Conservation (phyloP, 2,797 vertebrate species). For the Sebastolobus altivelis region DNA sequence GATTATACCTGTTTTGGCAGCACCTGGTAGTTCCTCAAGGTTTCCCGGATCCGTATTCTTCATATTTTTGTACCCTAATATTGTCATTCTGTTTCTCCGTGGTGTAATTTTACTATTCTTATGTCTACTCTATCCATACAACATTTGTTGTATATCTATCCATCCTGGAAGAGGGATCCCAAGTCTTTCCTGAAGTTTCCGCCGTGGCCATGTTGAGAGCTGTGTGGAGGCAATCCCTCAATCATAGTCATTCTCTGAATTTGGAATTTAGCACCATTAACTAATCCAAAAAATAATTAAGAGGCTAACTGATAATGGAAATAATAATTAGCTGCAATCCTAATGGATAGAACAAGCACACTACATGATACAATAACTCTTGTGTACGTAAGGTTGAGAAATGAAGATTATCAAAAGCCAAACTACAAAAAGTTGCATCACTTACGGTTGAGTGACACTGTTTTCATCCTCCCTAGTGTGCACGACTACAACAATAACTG, state of each 20-base stretch:
- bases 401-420: slow-evolving; percentile 10
- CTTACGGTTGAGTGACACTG: neutral
- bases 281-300: neutral
- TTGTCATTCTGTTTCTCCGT: neutral
- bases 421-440: slow-evolving; percentile 6
- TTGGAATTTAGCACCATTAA: too few species aligned
- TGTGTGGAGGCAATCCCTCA: too few species aligned
- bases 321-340: neutral
- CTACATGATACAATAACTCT: neutral
- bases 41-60: neutral
- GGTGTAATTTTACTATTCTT: neutral
- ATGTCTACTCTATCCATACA: neutral
- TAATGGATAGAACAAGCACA: neutral
- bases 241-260: too few species aligned
- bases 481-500: neutral
- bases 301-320: neutral
- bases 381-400: neutral
- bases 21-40: neutral
- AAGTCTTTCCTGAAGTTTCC: neutral
- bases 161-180: neutral
- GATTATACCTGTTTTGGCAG: neutral
- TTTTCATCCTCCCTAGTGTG: slow-evolving; percentile 18
- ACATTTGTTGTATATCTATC: neutral
- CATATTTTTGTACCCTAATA: neutral
- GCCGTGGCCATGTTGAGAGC: too few species aligned